phyloP scores from a whole-genome alignment of 2,113 vertebrate genomes.

The Scortum barcoo region DNA sequence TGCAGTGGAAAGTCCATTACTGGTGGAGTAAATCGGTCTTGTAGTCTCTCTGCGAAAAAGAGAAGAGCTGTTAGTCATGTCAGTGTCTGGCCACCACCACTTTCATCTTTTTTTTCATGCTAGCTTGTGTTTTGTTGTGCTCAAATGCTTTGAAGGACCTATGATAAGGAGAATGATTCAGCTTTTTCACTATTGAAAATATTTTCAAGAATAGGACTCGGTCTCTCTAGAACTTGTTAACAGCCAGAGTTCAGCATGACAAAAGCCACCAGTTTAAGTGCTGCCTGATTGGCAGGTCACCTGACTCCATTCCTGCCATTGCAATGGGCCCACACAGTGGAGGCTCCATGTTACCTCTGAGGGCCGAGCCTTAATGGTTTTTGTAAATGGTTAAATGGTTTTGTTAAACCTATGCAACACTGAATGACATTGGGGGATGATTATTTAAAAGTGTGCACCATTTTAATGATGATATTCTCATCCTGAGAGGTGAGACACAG shows the following conservation, averaged over 20 bases:
- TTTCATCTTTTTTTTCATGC: not conserved
- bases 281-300: not conserved
- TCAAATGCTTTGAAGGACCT: not conserved
- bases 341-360: not conserved
- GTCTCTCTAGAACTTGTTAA: not conserved
- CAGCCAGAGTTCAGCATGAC: not conserved
- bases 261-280: not conserved
- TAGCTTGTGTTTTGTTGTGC: not conserved
- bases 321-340: too few species aligned
- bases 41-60: not conserved
- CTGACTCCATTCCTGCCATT: not conserved
- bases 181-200: too few species aligned
- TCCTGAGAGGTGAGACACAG: too few species aligned
- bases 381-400: too few species aligned
- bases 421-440: too few species aligned
- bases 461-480: too few species aligned
- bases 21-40: not conserved
- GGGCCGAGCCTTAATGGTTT: not conserved
- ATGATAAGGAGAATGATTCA: too few species aligned
- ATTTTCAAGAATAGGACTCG: not conserved
- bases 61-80: conserved; percentile 14
- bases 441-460: too few species aligned
- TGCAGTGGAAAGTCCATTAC: conserved; percentile 32
- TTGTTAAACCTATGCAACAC: too few species aligned
- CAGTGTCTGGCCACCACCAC: not conserved